Base-by-base conservation (phyloP, 2,113 vertebrate species). In the Shinisaurus crocodilurus region DNA sequence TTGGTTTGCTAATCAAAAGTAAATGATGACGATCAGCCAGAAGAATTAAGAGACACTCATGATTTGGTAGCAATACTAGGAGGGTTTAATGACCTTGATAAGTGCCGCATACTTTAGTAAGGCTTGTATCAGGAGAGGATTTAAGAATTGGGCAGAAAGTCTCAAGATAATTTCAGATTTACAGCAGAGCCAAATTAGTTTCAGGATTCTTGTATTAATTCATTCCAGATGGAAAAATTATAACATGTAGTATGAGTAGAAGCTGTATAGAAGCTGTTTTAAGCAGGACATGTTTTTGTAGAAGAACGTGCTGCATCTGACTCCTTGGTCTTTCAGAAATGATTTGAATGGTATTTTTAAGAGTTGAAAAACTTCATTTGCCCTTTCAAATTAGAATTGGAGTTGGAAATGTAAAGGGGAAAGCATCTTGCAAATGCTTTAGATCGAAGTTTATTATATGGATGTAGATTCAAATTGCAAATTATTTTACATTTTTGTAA, bases 151-250 rank as follows among this genome's bases (percentile, higher is more conserved):
- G 57, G 37, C 50, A 32, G 27, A 76, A 25, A 60, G 85, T 75
- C 50, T 75, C 70, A 75, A 27, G 40, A 60, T 76, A 87, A 87
- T 87, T 43, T 63, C 34, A 87, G 72, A 87, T 87, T 87, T 87
- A 77, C 72, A 77, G 72, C 86, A 77, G 13, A 63, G 54, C 54
- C 27, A 76, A 77, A 77, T 87, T 76, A 45, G 74, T 77, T 87
- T 77, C 37, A 34, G 74, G 72, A 18, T 87, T 76, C 37, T 60
- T 87, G 29, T 87, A 76, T 77, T 87, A 87, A 87, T 76, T 76
- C 12, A 87, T 13, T 87, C 86, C 86, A 87, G 57, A 77, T 87
- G 86, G 37, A 34, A 7, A 77, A 60, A 87, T 87, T 77, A 54
- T 86, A 54, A n/a, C 40, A 34, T 70, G 43, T 40, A 72, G n/a